Conservation (phyloP, 2,888 invertebrate species). For the Zeuzera pyrina region DNA sequence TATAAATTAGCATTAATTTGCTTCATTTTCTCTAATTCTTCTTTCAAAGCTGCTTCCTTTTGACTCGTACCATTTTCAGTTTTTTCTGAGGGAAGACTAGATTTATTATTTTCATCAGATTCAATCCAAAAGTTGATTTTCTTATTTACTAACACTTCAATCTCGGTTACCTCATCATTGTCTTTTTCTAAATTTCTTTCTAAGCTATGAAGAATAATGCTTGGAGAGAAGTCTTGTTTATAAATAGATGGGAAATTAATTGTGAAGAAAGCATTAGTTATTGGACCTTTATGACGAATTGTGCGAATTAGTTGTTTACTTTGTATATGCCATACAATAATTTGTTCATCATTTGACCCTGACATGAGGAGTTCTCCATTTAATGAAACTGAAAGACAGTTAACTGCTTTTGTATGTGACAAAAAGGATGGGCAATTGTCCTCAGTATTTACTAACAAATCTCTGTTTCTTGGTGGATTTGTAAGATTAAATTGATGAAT, state of each 20-base stretch:
- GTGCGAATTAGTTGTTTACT: constrained; percentile 82
- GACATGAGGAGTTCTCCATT: constrained; percentile 82
- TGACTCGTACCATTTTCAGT: constrained; percentile 24
- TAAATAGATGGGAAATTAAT: constrained; percentile 74
- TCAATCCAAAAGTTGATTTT: constrained; percentile 57
- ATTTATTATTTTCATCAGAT: constrained; percentile 13
- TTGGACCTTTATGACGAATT: constrained; percentile 80
- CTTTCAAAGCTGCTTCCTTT: constrained; percentile 41
- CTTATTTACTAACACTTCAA: constrained; percentile 46
- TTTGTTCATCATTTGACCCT: constrained; percentile 81
- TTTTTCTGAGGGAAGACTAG: constrained; percentile 23
- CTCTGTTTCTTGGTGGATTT: constrained; percentile 77
- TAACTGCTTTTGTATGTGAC: constrained; percentile 80
- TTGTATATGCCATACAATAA: constrained; percentile 86
- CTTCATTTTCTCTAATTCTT: constrained; percentile 69
- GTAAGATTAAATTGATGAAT: constrained; percentile 80
- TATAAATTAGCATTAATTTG: constrained; percentile 75
- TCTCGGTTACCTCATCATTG: constrained; percentile 54
- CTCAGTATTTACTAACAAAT: constrained; percentile 73
- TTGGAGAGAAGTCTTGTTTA: constrained; percentile 71
- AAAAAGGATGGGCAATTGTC: constrained; percentile 68
- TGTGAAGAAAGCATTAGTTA: constrained; percentile 81
- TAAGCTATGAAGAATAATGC: constrained; percentile 72
- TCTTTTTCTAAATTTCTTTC: constrained; percentile 75
- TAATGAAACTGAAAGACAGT: constrained; percentile 80